Evolutionary conservation across 2,888 invertebrate genomes (phyloP), one percentile per base, ranked within the genome.

Genomic region (Chymomyza fuscimana): DNA sequence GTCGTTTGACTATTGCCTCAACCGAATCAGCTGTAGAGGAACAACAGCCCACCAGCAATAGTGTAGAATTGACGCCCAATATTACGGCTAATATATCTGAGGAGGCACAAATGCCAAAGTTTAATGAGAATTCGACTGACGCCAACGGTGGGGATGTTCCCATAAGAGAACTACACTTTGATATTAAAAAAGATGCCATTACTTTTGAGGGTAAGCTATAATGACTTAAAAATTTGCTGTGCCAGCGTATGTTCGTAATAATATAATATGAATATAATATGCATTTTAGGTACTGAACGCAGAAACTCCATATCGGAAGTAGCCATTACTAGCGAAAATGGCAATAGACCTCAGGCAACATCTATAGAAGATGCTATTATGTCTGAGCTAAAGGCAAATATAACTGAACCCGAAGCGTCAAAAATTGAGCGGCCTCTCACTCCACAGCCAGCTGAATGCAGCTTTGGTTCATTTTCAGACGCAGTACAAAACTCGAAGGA

Each of bases 11-110:
- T 7, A 86, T 87, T 5, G 77, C 81, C 15, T 85, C 85, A 2
- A 80, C 92, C 22, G 85, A 94, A 36, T 94, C 94, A 0, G 92
- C 93, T 0, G 92, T 93, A 60, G 92, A 93, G 3, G 93, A 93
- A 0, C 93, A 93, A 52, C 93, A 93, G 65, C 92, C 93, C 12
- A 92, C 91, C 2, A 78, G 74, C 62, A 80, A 74, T 46, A 81
- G 72, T 19, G 63, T 67, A 0, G 78, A 82, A 10, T 54, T 79
- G 5, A 68, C 92, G 67, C 91, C 92, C 29, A 91, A 91, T 16
- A 91, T 86, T 1, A 87, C 90, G 0, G 91, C 89, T 0, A 91
- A 92, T 66, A 91, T 91, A 5, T 91, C 91, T 0, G 92, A 92
- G 50, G 91, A 92, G 65, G 92, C 91, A 0, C 92, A 92, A 82